Conservation (phyloP, 2,797 vertebrate species). For the Okamejei kenojei region DNA sequence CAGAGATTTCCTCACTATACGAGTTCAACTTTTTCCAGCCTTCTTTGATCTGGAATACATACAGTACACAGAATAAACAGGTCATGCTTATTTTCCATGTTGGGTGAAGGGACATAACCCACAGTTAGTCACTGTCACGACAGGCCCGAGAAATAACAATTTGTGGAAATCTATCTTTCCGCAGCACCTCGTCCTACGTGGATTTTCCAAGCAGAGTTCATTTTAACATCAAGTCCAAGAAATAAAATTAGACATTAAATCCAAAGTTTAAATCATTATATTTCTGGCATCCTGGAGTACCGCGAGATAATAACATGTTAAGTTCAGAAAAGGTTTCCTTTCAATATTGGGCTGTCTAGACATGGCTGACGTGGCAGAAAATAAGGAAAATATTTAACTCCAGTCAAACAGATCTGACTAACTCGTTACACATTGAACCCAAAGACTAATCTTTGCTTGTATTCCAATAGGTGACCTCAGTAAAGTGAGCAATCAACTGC, state of each 20-base stretch:
- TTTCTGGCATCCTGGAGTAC: background rate
- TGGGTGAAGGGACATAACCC: background rate
- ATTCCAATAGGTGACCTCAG: constrained; percentile 25
- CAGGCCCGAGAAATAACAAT: background rate
- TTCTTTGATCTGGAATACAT: background rate
- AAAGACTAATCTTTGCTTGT: constrained; percentile 6
- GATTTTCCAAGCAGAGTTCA: background rate
- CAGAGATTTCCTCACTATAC: background rate
- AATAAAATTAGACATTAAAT: constrained; percentile 17
- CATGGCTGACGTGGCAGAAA: constrained; percentile 34
- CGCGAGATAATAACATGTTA: constrained; percentile 9
- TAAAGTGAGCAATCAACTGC: background rate
- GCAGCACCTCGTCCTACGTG: background rate
- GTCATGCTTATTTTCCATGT: background rate
- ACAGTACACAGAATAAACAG: background rate
- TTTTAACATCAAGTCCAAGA: background rate
- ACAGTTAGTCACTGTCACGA: background rate
- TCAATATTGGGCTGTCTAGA: constrained; percentile 25
- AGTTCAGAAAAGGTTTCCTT: background rate
- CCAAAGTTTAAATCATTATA: background rate
- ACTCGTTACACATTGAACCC: constrained; percentile 25
- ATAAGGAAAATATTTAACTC: constrained; percentile 34
- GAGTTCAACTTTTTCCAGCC: background rate
- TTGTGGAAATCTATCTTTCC: constrained; percentile 1
- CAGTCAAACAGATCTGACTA: constrained; percentile 22